Percentiles rank a stretch among this genome's conserved stretches.
These are phyloP conservation scores for Scomber japonicus DNA, from an alignment of 2,113 vertebrate species.

Conservation along the genomic window DNA sequence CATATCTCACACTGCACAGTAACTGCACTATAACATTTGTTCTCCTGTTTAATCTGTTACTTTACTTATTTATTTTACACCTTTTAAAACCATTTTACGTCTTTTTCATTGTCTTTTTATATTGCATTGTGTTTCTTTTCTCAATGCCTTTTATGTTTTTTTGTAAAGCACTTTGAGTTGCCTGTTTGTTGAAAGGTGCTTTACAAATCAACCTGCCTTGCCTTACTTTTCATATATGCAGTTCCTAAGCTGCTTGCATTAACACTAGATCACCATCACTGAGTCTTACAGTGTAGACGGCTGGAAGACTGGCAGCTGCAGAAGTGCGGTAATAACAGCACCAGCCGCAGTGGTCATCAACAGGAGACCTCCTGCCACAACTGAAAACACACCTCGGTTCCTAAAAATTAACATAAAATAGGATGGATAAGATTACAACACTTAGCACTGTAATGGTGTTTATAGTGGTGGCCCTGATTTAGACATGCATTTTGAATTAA, in stretches of 20 bases:
- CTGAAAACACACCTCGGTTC: slow-evolving; percentile 75
- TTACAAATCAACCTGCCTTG: neutral
- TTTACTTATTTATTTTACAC: no score
- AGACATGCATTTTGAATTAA: neutral
- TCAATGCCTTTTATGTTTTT: no score
- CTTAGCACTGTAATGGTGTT: neutral
- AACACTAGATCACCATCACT: neutral
- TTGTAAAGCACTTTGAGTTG: no score
- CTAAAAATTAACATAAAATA: slow-evolving; percentile 67
- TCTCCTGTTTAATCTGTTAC: no score
- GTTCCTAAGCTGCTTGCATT: neutral
- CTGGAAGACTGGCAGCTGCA: slow-evolving; percentile 84
- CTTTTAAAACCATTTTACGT: no score
- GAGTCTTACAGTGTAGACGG: slow-evolving; percentile 78
- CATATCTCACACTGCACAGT: no score
- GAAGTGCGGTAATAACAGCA: slow-evolving; percentile 80
- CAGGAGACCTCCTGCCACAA: slow-evolving; percentile 78
- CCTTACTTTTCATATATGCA: neutral
- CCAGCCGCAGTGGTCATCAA: slow-evolving; percentile 73
- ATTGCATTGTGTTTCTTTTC: no score
- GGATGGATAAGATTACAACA: slow-evolving; percentile 7
- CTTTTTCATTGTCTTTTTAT: no score
- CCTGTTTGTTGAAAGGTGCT: neutral
- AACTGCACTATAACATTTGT: no score
- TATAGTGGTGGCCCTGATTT: neutral